Conservation (phyloP, 1,140 invertebrate genomes). For the Drosophila punjabiensis region DNA sequence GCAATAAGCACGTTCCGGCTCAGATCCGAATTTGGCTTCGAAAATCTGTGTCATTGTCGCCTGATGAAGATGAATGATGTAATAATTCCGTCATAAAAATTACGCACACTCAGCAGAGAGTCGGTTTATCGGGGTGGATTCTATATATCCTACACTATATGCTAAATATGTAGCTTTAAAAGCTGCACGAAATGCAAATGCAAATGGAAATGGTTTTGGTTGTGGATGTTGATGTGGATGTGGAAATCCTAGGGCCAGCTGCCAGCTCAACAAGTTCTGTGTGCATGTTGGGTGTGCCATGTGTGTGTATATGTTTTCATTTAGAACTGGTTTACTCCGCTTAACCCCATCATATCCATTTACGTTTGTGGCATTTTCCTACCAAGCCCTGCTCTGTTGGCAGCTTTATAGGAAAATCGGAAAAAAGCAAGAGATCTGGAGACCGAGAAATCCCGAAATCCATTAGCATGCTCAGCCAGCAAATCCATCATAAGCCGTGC, state of each 20-base stretch:
- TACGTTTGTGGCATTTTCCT: slow-evolving; percentile 62
- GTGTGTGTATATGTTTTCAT: slow-evolving; percentile 48
- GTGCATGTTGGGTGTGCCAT: slow-evolving; percentile 39
- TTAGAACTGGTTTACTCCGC: slow-evolving; percentile 71
- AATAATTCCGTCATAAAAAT: slow-evolving; percentile 83
- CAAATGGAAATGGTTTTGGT: slow-evolving; percentile 30
- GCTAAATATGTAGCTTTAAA: slow-evolving; percentile 16
- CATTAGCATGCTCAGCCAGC: slow-evolving; percentile 75
- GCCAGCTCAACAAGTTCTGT: slow-evolving; percentile 69
- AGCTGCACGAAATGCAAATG: slow-evolving; percentile 64
- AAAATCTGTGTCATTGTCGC: slow-evolving; percentile 55
- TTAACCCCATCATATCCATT: slow-evolving; percentile 72
- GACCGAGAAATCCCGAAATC: slow-evolving; percentile 48
- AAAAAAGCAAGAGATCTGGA: slow-evolving; percentile 6
- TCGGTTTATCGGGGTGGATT: slow-evolving; percentile 59
- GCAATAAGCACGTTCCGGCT: slow-evolving; percentile 65
- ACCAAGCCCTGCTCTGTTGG: slow-evolving; percentile 5
- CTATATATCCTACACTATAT: slow-evolving; percentile 15
- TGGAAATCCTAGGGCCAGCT: slow-evolving; percentile 46
- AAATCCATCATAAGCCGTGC: slow-evolving; percentile 74
- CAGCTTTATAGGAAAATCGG: slow-evolving; percentile 47
- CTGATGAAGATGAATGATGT: slow-evolving; percentile 83
- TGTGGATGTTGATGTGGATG: neutral
- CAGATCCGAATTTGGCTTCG: neutral
- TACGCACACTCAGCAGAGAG: slow-evolving; percentile 58